A percentile compares a stretch with the other conserved stretches of the same genome.
phyloP scores from a whole-genome alignment of 2,888 invertebrate species.

The Petrophora chlorosata region DNA sequence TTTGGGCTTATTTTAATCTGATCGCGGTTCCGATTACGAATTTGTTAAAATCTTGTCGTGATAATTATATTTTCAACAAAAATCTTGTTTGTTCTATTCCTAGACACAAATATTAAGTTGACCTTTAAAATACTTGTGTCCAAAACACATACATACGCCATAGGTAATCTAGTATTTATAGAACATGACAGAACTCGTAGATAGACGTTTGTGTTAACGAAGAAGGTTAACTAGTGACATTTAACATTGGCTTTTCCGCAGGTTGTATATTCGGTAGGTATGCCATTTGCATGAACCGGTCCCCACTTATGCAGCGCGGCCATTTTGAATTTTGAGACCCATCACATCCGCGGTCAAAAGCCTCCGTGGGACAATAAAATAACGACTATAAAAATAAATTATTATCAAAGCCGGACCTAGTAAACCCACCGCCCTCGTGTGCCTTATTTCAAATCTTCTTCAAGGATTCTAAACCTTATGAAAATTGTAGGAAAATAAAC shows the following conservation, averaged over 20 bases:
- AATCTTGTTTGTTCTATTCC: too few species aligned
- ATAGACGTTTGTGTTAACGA: slow-evolving; percentile 28
- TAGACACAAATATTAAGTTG: too few species aligned
- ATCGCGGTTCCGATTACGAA: too few species aligned
- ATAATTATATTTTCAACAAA: too few species aligned
- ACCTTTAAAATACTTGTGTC: too few species aligned
- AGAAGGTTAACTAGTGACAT: slow-evolving; percentile 80
- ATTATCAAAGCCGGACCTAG: too few species aligned
- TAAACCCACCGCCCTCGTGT: too few species aligned
- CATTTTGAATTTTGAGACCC: slow-evolving; percentile 45
- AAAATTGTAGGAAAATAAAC: too few species aligned
- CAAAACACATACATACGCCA: neutral
- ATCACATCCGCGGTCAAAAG: slow-evolving; percentile 31
- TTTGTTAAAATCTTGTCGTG: too few species aligned
- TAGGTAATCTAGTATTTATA: slow-evolving; percentile 27
- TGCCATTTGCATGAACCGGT: slow-evolving; percentile 63
- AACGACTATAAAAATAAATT: neutral
- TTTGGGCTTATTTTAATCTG: too few species aligned
- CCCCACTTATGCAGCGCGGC: slow-evolving; percentile 32
- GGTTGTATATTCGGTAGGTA: slow-evolving; percentile 45
- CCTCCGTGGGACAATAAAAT: slow-evolving; percentile 13
- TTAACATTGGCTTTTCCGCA: slow-evolving; percentile 62
- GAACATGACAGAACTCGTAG: slow-evolving; percentile 25
- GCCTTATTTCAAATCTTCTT: too few species aligned
- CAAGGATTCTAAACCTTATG: too few species aligned